phyloP scores from a whole-genome alignment of 2,797 vertebrate species.

The Hydrolagus colliei region DNA sequence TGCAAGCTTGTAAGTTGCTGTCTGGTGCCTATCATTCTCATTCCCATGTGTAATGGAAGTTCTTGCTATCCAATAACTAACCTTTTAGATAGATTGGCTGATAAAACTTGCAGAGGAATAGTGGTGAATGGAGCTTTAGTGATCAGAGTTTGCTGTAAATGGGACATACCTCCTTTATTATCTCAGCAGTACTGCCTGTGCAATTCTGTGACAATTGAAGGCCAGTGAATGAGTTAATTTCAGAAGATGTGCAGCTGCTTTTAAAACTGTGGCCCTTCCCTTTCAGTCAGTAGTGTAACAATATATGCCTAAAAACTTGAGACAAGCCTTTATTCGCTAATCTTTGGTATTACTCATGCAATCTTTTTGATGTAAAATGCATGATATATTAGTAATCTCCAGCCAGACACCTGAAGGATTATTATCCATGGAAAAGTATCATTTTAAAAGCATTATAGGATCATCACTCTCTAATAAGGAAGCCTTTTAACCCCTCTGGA shows the following conservation, averaged over 20 bases:
- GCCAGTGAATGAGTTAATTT: not conserved
- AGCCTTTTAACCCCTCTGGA: slow-evolving; percentile 16
- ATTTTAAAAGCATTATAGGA: slow-evolving; percentile 28
- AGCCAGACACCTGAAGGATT: slow-evolving; percentile 24
- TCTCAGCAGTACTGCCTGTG: not conserved
- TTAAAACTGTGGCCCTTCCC: not conserved
- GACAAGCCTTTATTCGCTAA: slow-evolving; percentile 28
- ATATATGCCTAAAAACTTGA: slow-evolving; percentile 7
- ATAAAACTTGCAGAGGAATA: not conserved
- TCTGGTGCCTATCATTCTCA: not conserved
- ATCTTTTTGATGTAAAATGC: slow-evolving; percentile 28
- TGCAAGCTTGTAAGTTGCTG: not conserved
- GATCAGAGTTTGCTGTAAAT: not conserved
- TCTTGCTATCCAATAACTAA: not conserved
- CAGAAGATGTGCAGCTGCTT: not conserved
- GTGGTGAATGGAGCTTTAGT: not conserved
- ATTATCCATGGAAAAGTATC: slow-evolving; percentile 2
- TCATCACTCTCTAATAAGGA: slow-evolving; percentile 16
- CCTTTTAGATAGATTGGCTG: not conserved
- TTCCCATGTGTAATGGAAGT: not conserved
- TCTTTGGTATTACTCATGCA: slow-evolving; percentile 24
- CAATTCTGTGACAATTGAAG: not conserved
- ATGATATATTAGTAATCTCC: slow-evolving; percentile 24
- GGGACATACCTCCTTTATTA: not conserved
- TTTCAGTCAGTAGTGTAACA: slow-evolving; percentile 2